Base-by-base conservation (phyloP, 1,140 invertebrate species). In the Araneus ventricosus region DNA sequence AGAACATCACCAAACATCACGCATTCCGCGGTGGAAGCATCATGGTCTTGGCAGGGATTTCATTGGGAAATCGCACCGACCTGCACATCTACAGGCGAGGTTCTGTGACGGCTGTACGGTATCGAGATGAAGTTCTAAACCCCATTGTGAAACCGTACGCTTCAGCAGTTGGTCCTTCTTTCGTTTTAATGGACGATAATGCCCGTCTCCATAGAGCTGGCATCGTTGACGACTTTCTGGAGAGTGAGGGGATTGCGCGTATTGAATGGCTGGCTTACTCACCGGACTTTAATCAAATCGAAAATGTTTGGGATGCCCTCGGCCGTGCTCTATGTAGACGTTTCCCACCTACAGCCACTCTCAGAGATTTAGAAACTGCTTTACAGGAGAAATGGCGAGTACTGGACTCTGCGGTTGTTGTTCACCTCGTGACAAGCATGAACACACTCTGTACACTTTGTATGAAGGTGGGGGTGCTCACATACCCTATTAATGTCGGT, bases 231-330 rank as follows among this genome's bases (percentile, higher is more conserved):
- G 1, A 20, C 57, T 59, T 5, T 41, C 8, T 41, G 39, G 2
- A 41, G 39, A 41, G 39, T 41, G 8, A 57, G 41, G 84, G 84
- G 1, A 59, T 86, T 59, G 84, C 52, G 41, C 84, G 45, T 86
- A 86, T 86, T 22, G 84, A 86, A 45, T 52, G 52, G 20, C 27
- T n/a, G 8, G 84, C 45, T 24, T 86, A 86, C 10, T 86, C 45
- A 1, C 52, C 45, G 7, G 6, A 86, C 45, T n/a, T 86, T 86
- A 86, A 86, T 86, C 45, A 10, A n/a, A 86, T 61, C 59, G 84
- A 86, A 86, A 86, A 86, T 86, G 0, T 45, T 82, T 22, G 79
- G 22, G 37, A 82, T 45, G 39, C 39, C 20, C 79, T 75, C 27
- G 27, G n/a, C 67, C n/a, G n/a, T 30, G 75, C 30, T 79, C 8